Base-by-base conservation (phyloP, 1,140 invertebrate species). In the Papilio glaucus region DNA sequence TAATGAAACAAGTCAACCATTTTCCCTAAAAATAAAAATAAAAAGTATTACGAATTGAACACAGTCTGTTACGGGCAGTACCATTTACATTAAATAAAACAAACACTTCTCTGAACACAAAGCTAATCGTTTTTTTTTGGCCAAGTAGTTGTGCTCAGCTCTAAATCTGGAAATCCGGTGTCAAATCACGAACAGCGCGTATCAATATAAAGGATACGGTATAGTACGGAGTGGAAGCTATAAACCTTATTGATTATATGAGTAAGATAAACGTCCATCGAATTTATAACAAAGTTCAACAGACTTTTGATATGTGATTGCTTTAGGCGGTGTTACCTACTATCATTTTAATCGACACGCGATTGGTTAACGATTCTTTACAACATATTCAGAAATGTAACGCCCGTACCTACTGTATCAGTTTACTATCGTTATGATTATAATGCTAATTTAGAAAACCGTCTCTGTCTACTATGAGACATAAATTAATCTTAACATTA, bases 231-330 rank as follows among this genome's bases (percentile, higher is more conserved):
- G 49, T 24, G 8, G 24, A 57, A 26, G 49, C 49, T 57, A 53
- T 24, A 24, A 57, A 21, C 18, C 49, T 26, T 57, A 57, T 57
- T 57, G 49, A 57, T 57, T 57, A 57, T 18, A 57, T 57, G 49
- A 57, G 49, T 57, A 21, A 57, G 45, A 24, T 57, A 24, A 57
- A 57, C 21, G 49, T 26, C 21, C 12, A 26, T 24, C 49, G 49
- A 57, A 57, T 57, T 57, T 57, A 57, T 57, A 57, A 24, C 49
- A 57, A 57, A 57, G 49, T 57, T 57, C 21, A 57, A 57, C 49
- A 57, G 10, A 57, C 49, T 57, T 57, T 57, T 10, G 49, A 24
- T 26, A 21, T 24, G 49, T 57, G 49, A 24, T 57, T 57, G 21
- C 49, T 57, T 57, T 12, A 24, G 21, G 18, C 49, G 49, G 49